Conservation (phyloP, 92 coral and sea anemone genomes). For the Palythoa grandis region DNA sequence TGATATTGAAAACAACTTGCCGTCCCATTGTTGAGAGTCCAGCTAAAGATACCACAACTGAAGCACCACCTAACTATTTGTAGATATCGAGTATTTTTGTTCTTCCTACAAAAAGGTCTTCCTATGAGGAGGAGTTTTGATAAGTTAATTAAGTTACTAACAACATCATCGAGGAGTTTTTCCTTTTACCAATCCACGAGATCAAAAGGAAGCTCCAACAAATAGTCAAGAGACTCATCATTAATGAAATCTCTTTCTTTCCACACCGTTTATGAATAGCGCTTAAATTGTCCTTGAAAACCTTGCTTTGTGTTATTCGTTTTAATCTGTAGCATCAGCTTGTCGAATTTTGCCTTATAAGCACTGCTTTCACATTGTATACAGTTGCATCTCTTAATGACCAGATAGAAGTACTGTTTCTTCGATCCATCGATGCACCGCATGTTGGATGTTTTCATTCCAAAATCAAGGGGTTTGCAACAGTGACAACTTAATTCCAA, state of each 20-base stretch:
- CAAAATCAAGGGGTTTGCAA: constrained; percentile 73
- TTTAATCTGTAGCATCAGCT: constrained; percentile 21
- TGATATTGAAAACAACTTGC: no score
- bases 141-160: not conserved
- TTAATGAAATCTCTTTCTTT: not conserved
- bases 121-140: not conserved
- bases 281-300: constrained; percentile 15
- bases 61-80: no score
- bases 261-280: not conserved
- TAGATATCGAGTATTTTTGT: no score
- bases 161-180: not conserved
- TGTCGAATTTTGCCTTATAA: constrained; percentile 39
- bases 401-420: constrained; percentile 59
- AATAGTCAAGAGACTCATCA: not conserved
- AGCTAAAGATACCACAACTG: no score
- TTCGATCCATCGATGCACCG: constrained; percentile 67
- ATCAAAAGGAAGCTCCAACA: not conserved
- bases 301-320: constrained; percentile 29
- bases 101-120: no score
- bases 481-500: constrained; percentile 65
- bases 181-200: not conserved
- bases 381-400: constrained; percentile 72
- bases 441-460: constrained; percentile 49
- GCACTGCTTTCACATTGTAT: constrained; percentile 59
- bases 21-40: no score